These are phyloP conservation scores for Tamandua tetradactyla DNA, from an alignment of 2,797 vertebrate genomes.

Conservation along the genomic window DNA sequence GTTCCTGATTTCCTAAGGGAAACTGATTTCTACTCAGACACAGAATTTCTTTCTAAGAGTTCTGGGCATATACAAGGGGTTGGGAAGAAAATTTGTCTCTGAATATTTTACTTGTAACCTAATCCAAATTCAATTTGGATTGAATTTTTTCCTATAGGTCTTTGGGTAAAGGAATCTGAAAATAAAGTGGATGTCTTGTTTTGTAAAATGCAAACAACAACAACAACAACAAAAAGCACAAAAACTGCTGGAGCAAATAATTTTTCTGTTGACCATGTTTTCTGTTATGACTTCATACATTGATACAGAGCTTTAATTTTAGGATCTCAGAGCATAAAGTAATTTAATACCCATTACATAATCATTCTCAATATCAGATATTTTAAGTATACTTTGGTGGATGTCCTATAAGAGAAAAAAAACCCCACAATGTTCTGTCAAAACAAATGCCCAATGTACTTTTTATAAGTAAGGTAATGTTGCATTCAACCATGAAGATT, in stretches of 20 bases:
- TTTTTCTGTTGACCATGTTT: neutral
- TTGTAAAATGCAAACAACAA: neutral
- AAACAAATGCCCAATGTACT: neutral
- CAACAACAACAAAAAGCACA: too few species aligned
- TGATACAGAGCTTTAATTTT: neutral
- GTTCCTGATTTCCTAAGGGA: neutral
- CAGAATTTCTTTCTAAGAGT: neutral
- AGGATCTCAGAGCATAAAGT: neutral
- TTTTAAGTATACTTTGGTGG: neutral
- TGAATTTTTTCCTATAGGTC: neutral
- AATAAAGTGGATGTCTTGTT: constrained; percentile 44
- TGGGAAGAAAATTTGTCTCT: neutral
- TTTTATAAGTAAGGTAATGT: neutral
- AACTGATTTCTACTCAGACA: neutral
- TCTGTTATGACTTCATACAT: neutral
- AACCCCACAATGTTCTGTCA: neutral
- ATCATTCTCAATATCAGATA: neutral
- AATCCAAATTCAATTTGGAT: neutral
- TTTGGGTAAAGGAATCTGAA: constrained; percentile 6
- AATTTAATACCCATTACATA: neutral
- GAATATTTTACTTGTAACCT: neutral
- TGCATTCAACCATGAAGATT: neutral
- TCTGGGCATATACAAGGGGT: neutral
- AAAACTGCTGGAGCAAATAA: neutral
- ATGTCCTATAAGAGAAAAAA: neutral